phyloP scores from a whole-genome alignment of 2,797 vertebrate species.

The Syngnathus rostellatus region DNA sequence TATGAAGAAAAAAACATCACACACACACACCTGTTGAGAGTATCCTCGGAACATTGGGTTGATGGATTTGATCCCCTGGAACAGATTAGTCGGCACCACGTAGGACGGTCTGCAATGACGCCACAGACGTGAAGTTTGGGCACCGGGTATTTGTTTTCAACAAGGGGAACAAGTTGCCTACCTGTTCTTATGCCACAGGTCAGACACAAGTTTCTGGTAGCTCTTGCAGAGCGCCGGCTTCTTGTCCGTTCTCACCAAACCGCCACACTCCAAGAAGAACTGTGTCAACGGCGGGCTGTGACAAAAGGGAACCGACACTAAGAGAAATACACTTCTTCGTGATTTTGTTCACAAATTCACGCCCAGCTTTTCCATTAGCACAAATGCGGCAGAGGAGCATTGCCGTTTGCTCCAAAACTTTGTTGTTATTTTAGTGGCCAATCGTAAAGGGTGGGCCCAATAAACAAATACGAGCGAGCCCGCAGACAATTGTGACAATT shows the following conservation, averaged over 20 bases:
- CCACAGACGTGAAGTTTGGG: neutral
- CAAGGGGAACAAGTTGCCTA: constrained; percentile 27
- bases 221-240: constrained; percentile 97
- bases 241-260: constrained; percentile 90
- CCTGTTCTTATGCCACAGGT: constrained; percentile 98
- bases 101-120: constrained; percentile 79
- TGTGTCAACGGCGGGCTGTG: constrained; percentile 88
- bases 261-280: constrained; percentile 93
- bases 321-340: neutral
- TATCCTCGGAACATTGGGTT: constrained; percentile 97
- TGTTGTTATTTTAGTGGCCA: neutral
- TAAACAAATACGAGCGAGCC: neutral
- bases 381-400: neutral
- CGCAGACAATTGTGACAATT: neutral
- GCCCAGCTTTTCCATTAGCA: neutral
- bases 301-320: neutral
- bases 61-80: constrained; percentile 96
- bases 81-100: constrained; percentile 92
- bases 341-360: neutral
- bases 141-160: neutral
- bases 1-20: constrained; percentile 14
- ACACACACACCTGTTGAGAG: constrained; percentile 89
- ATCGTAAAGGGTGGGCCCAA: neutral
- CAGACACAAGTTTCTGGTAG: constrained; percentile 95
- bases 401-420: neutral